Percentiles rank a stretch among this genome's conserved stretches.
Evolutionary conservation across 1,140 invertebrate genomes (phyloP).

Genomic region (Phymastichus coffea): DNA sequence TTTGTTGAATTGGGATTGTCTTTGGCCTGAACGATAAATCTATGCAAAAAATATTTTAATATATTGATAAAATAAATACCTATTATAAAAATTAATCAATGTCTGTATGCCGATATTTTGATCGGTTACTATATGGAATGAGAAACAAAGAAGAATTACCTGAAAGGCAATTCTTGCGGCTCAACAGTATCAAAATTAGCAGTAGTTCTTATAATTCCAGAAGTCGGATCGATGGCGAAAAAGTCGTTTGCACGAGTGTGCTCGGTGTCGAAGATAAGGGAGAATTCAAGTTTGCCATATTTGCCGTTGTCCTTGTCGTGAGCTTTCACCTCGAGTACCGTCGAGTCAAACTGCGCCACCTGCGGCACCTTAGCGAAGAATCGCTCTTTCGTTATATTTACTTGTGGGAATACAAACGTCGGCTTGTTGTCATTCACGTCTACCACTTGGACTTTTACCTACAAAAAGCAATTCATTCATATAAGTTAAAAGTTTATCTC

Average conservation of each 20-base stretch:
- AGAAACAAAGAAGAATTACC: constrained; percentile 3
- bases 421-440: constrained; percentile 89
- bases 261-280: constrained; percentile 62
- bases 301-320: constrained; percentile 80
- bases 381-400: constrained; percentile 56
- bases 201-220: constrained; percentile 73
- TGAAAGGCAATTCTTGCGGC: constrained; percentile 66
- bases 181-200: constrained; percentile 70
- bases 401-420: constrained; percentile 71
- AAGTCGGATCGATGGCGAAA: constrained; percentile 71
- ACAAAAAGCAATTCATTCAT: too few species aligned
- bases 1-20: constrained; percentile 69
- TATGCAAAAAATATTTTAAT: constrained; percentile 26
- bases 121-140: too few species aligned
- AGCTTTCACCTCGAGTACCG: constrained; percentile 76
- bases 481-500: too few species aligned
- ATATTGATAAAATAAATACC: too few species aligned
- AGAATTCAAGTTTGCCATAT: constrained; percentile 75
- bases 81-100: background rate
- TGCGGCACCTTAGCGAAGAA: constrained; percentile 74
- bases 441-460: constrained; percentile 77
- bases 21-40: constrained; percentile 70
- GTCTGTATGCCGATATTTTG: background rate
- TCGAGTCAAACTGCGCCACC: constrained; percentile 69
- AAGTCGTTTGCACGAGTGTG: constrained; percentile 57